phyloP scores from a whole-genome alignment of 2,888 invertebrate genomes.

The Cylindroiulus punctatus region DNA sequence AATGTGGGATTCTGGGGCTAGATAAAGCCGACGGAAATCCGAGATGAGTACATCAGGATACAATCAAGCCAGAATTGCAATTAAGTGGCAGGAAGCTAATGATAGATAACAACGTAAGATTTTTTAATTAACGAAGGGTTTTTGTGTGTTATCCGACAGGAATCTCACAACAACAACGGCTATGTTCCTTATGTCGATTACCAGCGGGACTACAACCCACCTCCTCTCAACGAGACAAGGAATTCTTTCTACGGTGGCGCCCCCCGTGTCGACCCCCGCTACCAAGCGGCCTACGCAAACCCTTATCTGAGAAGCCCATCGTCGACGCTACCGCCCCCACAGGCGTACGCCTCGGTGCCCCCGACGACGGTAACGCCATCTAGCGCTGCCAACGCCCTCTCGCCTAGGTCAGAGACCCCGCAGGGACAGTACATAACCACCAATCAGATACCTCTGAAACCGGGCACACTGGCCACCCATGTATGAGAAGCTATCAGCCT shows the following conservation, averaged over 20 bases:
- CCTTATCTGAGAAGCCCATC: constrained; percentile 80
- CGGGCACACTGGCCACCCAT: constrained; percentile 75
- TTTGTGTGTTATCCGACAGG: constrained; percentile 58
- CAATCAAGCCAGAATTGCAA: not conserved
- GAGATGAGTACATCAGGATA: not conserved
- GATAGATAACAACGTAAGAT: not conserved
- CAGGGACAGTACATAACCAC: constrained; percentile 71
- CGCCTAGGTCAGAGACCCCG: constrained; percentile 61
- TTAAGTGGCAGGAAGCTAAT: not conserved
- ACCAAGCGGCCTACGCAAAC: constrained; percentile 85
- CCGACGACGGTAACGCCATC: constrained; percentile 60
- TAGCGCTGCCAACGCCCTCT: constrained; percentile 59
- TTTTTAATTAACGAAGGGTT: not conserved
- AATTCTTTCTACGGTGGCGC: constrained; percentile 57
- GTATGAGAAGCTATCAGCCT: constrained; percentile 68
- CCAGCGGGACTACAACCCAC: constrained; percentile 87
- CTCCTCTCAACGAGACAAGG: constrained; percentile 66
- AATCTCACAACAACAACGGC: constrained; percentile 77
- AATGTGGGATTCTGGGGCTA: too few species aligned
- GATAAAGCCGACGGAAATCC: not conserved
- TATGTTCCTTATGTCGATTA: constrained; percentile 91
- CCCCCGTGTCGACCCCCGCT: constrained; percentile 78
- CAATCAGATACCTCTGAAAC: constrained; percentile 70
- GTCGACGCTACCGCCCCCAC: constrained; percentile 68
- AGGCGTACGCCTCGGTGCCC: constrained; percentile 59